Evolutionary conservation across 2,888 invertebrate genomes (phyloP), one percentile per base, ranked within the genome.

Genomic region (Diloba caeruleocephala): DNA sequence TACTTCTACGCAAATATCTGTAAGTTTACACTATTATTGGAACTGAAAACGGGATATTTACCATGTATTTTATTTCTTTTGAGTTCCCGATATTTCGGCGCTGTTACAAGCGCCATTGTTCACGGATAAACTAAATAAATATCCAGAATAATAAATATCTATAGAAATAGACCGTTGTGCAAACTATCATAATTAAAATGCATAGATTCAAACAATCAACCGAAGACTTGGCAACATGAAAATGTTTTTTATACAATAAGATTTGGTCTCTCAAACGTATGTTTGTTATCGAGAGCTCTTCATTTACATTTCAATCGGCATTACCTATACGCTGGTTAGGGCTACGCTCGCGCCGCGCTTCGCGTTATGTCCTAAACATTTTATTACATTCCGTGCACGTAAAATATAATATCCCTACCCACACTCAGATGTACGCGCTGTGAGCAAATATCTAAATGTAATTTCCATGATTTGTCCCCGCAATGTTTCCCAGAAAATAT

Each of bases 401-500:
- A 93, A 91, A 92, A 92, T 91, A 92, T 93, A 93, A 92, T 93
- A 92, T 92, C 90, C 87, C 88, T 84, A 87, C 91, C 88, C 91
- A 84, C 88, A 90, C 88, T 87, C 87, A 82, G 84, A 84, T 80
- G 88, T 90, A 91, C 90, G 88, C 90, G 88, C 82, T 82, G 86
- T 87, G 89, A 89, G 85, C 91, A 92, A 93, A 92, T 92, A 93
- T 92, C 92, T 90, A 92, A 92, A 93, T 92, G 92, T 92, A 92
- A 92, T 93, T 93, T 93, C 92, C 91, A 92, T 93, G 90, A 90
- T 90, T 90, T 90, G 92, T 92, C 92, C 91, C 91, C 90, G 89
- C 92, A 91, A 92, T 92, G 92, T 93, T 92, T 90, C 88, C 90
- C 90, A 89, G 88, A 92, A 92, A 92, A 93, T 92, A 93, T 93